Evolutionary conservation across 2,888 invertebrate species (phyloP), one percentile per base, ranked within the genome.

Genomic region (Galerucella pusilla): DNA sequence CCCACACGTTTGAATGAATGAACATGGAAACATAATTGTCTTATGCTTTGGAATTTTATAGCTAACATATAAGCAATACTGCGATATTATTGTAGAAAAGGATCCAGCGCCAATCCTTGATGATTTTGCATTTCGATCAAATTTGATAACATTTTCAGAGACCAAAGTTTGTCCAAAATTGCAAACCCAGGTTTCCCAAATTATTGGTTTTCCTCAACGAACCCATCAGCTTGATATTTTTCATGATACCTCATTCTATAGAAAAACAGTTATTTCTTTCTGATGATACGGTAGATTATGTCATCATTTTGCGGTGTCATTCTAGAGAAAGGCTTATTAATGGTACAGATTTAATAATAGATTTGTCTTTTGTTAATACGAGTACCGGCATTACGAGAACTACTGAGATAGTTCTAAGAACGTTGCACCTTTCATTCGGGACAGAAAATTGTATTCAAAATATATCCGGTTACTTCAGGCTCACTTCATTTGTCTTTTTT

Each of bases 231-330:
- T n/a, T n/a, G n/a, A 54, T 54, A 54, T n/a, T 52, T n/a, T 35
- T n/a, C n/a, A 52, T 52, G 52, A 52, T n/a, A 2, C 52, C 46
- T 46, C 46, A 11, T 46, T 46, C 10, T 12, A 46, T 12, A 52
- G 14, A 54, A 16, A 57, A 57, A 9, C 57, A 1, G 57, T 57
- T 57, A 57, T 11, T 10, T 20, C 57, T 20, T 16, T 20, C 10
- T 57, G n/a, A 16, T 20, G 16, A 20, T 20, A 9, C 20, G 10
- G 16, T 57, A 16, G 9, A 16, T 16, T 16, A 57, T 57, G 20
- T 63, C 61, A 63, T 28, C 9, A 28, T 63, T 63, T 63, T 63
- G 61, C 61, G 61, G 42, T 63, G 61, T 63, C 42, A 63, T 63
- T 63, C 61, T 35, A 63, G 25, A 25, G 35, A 61, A 35, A 61